Conservation (phyloP, 2,888 invertebrate genomes). For the Polyploca ridens region DNA sequence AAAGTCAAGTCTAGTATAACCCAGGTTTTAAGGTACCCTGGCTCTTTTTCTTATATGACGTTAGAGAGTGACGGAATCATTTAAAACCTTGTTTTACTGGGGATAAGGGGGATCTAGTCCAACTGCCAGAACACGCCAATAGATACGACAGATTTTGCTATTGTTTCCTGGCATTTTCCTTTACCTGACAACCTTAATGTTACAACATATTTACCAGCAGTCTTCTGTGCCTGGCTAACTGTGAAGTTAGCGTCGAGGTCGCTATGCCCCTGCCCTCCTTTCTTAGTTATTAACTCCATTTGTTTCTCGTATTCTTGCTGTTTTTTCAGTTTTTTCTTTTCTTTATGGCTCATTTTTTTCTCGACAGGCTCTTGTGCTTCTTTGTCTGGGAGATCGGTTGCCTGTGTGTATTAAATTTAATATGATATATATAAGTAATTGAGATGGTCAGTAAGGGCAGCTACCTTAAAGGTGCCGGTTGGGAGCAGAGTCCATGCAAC, state of each 20-base stretch:
- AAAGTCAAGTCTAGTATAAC: too few species aligned
- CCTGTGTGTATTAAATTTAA: slow-evolving; percentile 31
- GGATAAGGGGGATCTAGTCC: too few species aligned
- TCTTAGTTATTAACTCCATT: slow-evolving; percentile 92
- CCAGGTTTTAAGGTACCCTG: too few species aligned
- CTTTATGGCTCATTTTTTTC: slow-evolving; percentile 94
- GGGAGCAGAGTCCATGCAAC: too few species aligned
- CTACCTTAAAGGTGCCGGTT: too few species aligned
- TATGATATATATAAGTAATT: not conserved
- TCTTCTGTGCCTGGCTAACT: slow-evolving; percentile 93
- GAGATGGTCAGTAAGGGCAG: not conserved
- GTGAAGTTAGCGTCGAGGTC: slow-evolving; percentile 97
- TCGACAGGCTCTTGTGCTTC: slow-evolving; percentile 75
- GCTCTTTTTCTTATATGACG: too few species aligned
- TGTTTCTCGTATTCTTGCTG: slow-evolving; percentile 95
- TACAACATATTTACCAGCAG: slow-evolving; percentile 75
- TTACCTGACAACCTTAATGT: not conserved
- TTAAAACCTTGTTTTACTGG: too few species aligned
- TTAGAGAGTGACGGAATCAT: too few species aligned
- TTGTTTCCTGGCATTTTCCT: too few species aligned
- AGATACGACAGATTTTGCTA: too few species aligned
- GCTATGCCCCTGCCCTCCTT: slow-evolving; percentile 95
- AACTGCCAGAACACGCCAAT: too few species aligned
- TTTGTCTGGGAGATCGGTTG: slow-evolving; percentile 47
- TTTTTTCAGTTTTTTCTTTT: slow-evolving; percentile 95